phyloP scores from a whole-genome alignment of 2,113 vertebrate species.

The Apteryx mantelli region DNA sequence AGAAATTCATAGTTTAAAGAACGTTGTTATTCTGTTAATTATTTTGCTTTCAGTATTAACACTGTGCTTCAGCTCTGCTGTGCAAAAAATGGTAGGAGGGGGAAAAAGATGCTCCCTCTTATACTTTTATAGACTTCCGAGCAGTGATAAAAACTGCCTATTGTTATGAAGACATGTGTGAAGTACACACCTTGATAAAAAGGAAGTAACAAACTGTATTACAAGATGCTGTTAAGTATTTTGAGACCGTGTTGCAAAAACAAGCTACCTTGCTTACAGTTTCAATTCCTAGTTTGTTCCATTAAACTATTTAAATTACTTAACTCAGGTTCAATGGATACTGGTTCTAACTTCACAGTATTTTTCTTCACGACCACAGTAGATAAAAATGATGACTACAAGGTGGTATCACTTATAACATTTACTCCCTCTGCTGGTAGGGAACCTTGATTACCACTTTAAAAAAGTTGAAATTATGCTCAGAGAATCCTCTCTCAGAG shows the following conservation, averaged over 20 bases:
- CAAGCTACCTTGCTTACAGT: neutral
- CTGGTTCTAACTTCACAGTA: neutral
- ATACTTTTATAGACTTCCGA: neutral
- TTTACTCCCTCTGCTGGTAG: slow-evolving; percentile 55
- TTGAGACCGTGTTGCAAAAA: neutral
- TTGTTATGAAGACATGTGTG: neutral
- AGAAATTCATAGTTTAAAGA: neutral
- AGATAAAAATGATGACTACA: neutral
- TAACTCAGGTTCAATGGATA: neutral
- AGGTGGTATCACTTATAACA: neutral
- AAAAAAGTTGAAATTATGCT: neutral
- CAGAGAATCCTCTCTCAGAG: neutral
- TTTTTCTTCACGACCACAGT: neutral
- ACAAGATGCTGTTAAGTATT: neutral
- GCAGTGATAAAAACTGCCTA: neutral
- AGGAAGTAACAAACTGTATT: neutral
- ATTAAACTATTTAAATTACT: neutral
- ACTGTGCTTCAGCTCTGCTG: neutral
- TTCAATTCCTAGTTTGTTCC: neutral
- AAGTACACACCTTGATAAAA: neutral
- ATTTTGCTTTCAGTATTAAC: neutral
- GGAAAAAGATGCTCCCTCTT: neutral
- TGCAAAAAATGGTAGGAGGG: neutral
- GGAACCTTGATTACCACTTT: neutral
- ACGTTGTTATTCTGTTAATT: neutral